A percentile compares a stretch with the other conserved stretches of the same genome.
These are phyloP conservation scores for Macquaria ambigua DNA, from an alignment of 2,113 vertebrate genomes.

Conservation along the genomic window DNA sequence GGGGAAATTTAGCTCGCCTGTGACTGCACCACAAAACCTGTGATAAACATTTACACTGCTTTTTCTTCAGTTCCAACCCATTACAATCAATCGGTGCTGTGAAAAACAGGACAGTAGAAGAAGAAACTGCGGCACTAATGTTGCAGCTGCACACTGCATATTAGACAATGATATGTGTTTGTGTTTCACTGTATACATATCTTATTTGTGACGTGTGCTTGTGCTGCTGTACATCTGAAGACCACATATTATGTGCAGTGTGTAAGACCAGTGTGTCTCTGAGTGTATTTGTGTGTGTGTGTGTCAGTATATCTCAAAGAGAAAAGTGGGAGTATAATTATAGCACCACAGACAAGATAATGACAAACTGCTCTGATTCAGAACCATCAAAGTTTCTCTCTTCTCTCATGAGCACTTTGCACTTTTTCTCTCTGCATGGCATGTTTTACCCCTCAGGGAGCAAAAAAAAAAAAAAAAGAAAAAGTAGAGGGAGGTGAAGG, in stretches of 20 bases:
- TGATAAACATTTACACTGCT: not conserved
- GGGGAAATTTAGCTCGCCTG: not conserved
- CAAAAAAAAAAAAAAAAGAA: not conserved
- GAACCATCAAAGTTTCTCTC: constrained; percentile 46
- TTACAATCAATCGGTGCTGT: not conserved
- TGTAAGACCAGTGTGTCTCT: not conserved
- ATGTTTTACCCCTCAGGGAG: constrained; percentile 24
- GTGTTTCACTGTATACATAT: too few species aligned
- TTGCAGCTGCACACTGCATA: not conserved
- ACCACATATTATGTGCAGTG: not conserved
- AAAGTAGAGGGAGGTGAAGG: not conserved
- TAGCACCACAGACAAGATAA: constrained; percentile 65
- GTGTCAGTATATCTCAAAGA: constrained; percentile 30
- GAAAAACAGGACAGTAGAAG: not conserved
- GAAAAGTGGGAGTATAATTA: constrained; percentile 61
- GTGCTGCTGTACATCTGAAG: not conserved
- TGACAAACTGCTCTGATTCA: constrained; percentile 64
- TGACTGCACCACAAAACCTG: not conserved
- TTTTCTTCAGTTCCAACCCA: not conserved
- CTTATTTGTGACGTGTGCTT: not conserved
- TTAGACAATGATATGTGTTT: too few species aligned
- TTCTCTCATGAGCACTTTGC: constrained; percentile 27
- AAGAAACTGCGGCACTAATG: not conserved
- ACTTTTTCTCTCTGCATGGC: not conserved
- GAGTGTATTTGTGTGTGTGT: not conserved